A percentile compares a stretch with the other conserved stretches of the same genome.
phyloP scores from a whole-genome alignment of 2,797 vertebrate species.

The Falco biarmicus region DNA sequence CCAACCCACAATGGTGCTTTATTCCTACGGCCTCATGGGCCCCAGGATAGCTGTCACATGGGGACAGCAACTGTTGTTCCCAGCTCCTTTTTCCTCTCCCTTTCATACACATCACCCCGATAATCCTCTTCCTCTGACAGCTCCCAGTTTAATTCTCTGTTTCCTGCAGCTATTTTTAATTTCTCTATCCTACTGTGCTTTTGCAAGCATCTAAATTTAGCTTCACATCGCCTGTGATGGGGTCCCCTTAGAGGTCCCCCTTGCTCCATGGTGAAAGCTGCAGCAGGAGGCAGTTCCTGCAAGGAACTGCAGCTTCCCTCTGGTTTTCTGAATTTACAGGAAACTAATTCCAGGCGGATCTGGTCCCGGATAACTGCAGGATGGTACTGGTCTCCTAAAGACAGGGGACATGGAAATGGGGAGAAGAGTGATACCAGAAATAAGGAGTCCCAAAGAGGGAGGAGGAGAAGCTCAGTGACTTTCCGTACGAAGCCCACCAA shows the following conservation, averaged over 20 bases:
- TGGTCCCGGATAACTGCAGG: not conserved
- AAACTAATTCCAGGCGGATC: not conserved
- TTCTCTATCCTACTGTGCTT: not conserved
- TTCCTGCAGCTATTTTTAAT: not conserved
- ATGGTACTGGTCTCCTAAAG: not conserved
- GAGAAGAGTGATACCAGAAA: not conserved
- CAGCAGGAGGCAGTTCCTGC: not conserved
- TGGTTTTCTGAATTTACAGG: not conserved
- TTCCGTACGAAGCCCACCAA: not conserved
- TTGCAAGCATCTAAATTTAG: not conserved
- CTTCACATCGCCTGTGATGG: not conserved
- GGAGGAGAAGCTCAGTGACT: not conserved
- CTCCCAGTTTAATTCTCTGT: not conserved
- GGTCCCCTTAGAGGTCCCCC: not conserved
- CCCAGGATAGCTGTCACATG: not conserved
- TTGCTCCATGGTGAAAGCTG: not conserved
- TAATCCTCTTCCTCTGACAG: not conserved
- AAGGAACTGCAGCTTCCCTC: not conserved
- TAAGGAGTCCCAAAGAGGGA: not conserved
- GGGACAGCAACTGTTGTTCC: not conserved
- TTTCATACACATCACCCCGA: not conserved
- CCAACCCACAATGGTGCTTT: not conserved
- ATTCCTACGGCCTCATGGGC: rapidly evolving
- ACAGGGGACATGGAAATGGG: not conserved
- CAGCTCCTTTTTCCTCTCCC: not conserved